Evolutionary conservation across 2,797 vertebrate species (phyloP), one percentile per base, ranked within the genome.

Genomic region (Saxicola maurus): DNA sequence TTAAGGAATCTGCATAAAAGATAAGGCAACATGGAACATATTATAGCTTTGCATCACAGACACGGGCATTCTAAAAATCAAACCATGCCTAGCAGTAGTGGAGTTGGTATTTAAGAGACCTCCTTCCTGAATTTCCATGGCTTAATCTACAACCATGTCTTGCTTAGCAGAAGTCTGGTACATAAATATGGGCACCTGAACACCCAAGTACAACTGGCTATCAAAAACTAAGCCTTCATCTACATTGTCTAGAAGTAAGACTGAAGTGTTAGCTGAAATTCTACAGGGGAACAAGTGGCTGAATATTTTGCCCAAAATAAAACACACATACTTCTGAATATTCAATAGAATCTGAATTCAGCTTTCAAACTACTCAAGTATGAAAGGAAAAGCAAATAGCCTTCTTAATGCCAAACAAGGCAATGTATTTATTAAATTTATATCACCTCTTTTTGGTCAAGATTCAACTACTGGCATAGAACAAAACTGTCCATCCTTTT

Each of bases 21-120:
- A 84, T 92, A 92, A 95, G 69, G 76, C 82, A 96, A 94, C 72
- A 82, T 95, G 91, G 95, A 97, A 90, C 89, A 93, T 68, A 72
- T 86, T 73, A 96, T 91, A 83, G 87, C 89, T 91, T 93, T 96
- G 91, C 95, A 93, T 90, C 87, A 92, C 40, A 91, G 85, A 91
- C 85, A 91, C 40, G 48, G 92, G 91, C 89, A 86, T 72, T 90
- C 37, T 92, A 95, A 94, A 96, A 86, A 95, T 86, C 43, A 56
- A 96, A 95, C 78, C 95, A 61, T 91, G 86, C 77, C 92, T 95
- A 87, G 60, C 24, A 94, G 66, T 68, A 79, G 82, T 92, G 68
- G 56, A 95, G 33, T 74, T 49, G 85, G 67, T 89, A 93, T 91
- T 95, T 95, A 95, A 92, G 86, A 96, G 6, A 89, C 19, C 69